Percentiles rank a stretch among this genome's conserved stretches.
These are phyloP conservation scores for Corbicula japonica DNA, from an alignment of 2,888 invertebrate species.

Conservation along the genomic window DNA sequence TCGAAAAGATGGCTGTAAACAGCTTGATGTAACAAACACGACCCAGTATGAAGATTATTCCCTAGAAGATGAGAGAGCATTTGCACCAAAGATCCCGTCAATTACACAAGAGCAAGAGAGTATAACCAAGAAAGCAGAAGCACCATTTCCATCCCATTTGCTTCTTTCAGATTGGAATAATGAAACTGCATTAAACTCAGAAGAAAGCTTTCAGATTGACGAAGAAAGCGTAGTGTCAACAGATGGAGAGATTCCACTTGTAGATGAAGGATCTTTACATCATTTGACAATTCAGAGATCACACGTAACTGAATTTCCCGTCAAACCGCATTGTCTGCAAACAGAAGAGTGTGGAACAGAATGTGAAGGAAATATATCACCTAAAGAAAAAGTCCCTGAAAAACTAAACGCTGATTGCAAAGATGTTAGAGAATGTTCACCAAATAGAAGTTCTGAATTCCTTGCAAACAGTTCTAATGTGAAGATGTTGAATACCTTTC, in stretches of 20 bases:
- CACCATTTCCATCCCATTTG: background rate
- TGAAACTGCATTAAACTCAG: background rate
- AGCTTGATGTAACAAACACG: background rate
- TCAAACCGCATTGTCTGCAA: background rate
- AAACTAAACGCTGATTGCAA: background rate
- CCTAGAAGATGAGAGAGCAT: background rate
- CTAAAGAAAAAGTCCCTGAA: background rate
- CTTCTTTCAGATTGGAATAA: background rate
- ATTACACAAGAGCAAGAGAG: background rate
- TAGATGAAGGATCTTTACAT: background rate
- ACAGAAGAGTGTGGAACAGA: background rate
- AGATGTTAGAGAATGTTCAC: background rate
- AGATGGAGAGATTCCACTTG: background rate
- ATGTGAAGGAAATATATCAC: background rate
- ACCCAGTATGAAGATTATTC: slow-evolving; percentile 4
- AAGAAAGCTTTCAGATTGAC: slow-evolving; percentile 5
- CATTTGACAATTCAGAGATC: background rate
- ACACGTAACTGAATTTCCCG: background rate
- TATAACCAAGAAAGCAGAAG: slow-evolving; percentile 14
- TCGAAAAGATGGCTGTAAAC: background rate
- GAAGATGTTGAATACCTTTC: no score
- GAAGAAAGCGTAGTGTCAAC: background rate
- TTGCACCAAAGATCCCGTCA: slow-evolving; percentile 1
- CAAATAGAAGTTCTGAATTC: no score
- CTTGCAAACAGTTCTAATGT: no score